Base-by-base conservation (phyloP, 2,113 vertebrate genomes). In the Nettapus auritus region DNA sequence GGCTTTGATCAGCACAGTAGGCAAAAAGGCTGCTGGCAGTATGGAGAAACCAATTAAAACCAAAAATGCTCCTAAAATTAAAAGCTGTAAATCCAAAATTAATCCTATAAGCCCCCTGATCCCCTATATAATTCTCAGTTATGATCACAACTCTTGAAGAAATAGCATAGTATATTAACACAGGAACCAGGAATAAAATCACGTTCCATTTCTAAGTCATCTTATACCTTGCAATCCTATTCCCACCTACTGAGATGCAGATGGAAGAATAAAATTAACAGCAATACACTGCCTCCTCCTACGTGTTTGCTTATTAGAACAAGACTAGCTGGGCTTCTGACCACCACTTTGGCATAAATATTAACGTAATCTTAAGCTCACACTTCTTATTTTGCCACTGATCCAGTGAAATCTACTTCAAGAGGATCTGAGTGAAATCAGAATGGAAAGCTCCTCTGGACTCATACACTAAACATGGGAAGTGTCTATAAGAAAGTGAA, bases 1-100 rank as follows among this genome's bases (percentile, higher is more conserved):
- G 56, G n/a, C 76, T 92, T 93, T 93, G 40, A 93, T 96, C 84
- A 76, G 70, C 44, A 59, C 59, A 73, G 50, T 46, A 91, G 55
- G 83, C 29, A 81, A 81, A 94, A 93, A 87, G 40, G 19, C 67
- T 93, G 46, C 46, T 81, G 46, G 67, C 57, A 68, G 13, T 44
- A 59, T 34, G 14, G 34, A 74, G 85, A n/a, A 53, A 46, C 16
- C 1, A 59, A 44, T 68, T 0, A 0, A 48, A 64, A 71, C 68
- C 46, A 36, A 53, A 67, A 83, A 55, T 4, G 15, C 8, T 75
- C 14, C 21, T 34, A 56, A 92, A 94, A 88, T 38, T 78, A 89
- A 67, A 78, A 81, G 57, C 55, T 68, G 44, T 4, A 53, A 81
- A 53, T 55, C 22, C 34, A 60, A 71, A 81, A 73, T 48, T 83